A percentile compares a stretch with the other conserved stretches of the same genome.
These are phyloP conservation scores for Diarsia brunnea DNA, from an alignment of 2,888 invertebrate species.

Conservation along the genomic window DNA sequence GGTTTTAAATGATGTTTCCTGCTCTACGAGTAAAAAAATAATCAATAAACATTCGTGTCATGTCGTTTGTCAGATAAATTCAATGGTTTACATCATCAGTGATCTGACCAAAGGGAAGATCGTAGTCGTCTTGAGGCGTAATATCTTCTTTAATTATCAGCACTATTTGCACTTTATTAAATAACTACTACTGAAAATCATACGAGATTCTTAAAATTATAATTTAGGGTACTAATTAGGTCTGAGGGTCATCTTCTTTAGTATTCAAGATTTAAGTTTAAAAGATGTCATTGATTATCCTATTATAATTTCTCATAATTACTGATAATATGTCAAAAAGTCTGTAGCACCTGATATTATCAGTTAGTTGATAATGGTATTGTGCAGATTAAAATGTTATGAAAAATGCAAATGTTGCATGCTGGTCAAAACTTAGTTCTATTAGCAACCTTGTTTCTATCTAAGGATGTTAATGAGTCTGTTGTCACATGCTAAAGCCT, in stretches of 20 bases:
- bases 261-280: not conserved
- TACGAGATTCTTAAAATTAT: not conserved
- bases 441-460: constrained; percentile 28
- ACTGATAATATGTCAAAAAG: constrained; percentile 2
- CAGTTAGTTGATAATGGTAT: not conserved
- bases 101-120: not conserved
- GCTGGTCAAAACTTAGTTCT: constrained; percentile 4
- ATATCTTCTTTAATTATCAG: constrained; percentile 8
- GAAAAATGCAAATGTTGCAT: constrained; percentile 12
- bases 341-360: not conserved
- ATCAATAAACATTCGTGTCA: constrained; percentile 9
- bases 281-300: not conserved
- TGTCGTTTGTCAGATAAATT: constrained; percentile 2
- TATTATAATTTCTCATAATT: not conserved
- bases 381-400: not conserved
- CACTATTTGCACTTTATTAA: not conserved
- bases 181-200: not conserved
- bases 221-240: not conserved
- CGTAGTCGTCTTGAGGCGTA: constrained; percentile 7
- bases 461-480: constrained; percentile 48
- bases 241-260: constrained; percentile 4
- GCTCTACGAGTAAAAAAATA: not conserved
- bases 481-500: not conserved
- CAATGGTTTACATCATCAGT: not conserved
- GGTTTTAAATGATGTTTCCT: constrained; percentile 4